These are phyloP conservation scores for Natator depressus DNA, from an alignment of 2,113 vertebrate genomes.

Conservation along the genomic window DNA sequence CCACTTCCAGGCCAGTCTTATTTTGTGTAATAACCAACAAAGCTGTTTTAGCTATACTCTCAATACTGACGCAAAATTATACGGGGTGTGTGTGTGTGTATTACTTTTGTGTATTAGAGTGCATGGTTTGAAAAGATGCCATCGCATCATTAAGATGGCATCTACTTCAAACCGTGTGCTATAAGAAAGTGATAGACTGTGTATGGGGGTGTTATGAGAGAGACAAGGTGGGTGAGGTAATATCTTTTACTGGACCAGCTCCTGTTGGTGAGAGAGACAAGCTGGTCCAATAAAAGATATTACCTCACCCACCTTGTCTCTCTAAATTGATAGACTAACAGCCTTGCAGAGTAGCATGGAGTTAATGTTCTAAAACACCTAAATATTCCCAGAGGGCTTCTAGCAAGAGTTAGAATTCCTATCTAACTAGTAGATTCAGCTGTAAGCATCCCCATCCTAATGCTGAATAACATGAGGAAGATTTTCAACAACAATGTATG, in stretches of 20 bases:
- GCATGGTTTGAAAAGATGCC: not conserved
- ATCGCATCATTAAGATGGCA: not conserved
- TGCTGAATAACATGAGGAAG: slow-evolving; percentile 27
- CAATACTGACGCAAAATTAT: not conserved
- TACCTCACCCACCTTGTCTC: not conserved
- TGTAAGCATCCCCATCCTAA: slow-evolving; percentile 18
- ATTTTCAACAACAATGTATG: slow-evolving; percentile 17
- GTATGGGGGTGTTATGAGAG: too few relatives aligned
- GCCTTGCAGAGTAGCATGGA: not conserved
- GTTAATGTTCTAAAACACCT: not conserved
- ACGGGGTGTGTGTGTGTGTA: slow-evolving; percentile 19
- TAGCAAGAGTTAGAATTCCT: slow-evolving; percentile 45
- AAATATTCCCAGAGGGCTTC: slow-evolving; percentile 31
- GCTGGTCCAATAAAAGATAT: not conserved
- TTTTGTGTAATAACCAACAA: slow-evolving; percentile 65
- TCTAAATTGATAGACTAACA: not conserved
- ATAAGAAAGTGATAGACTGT: not conserved
- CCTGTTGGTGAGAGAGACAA: not conserved
- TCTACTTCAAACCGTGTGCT: not conserved
- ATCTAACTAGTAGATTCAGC: slow-evolving; percentile 34
- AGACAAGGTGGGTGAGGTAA: too few relatives aligned
- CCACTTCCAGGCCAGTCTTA: slow-evolving; percentile 51
- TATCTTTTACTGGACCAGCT: too few relatives aligned
- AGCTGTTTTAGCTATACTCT: not conserved
- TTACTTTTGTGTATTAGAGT: slow-evolving; percentile 33